Base-by-base conservation (phyloP, 2,888 invertebrate species). In the Hirtodrosophila trivittata region DNA sequence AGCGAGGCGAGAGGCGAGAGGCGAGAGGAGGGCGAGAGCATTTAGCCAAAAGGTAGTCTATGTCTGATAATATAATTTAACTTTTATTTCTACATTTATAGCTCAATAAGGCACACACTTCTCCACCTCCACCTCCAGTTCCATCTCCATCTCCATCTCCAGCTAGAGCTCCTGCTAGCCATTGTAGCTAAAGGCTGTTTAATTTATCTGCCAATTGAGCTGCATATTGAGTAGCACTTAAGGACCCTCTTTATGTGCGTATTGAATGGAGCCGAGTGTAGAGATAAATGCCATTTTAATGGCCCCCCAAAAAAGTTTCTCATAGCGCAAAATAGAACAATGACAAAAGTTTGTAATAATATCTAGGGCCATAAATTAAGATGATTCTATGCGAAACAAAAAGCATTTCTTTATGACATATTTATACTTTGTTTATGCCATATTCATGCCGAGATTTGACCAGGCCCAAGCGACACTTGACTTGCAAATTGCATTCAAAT, bases 81-180 rank as follows among this genome's bases (percentile, higher is more conserved):
- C 82, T 77, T 81, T 81, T 85, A 81, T 85, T 72, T 73, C 78
- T 50, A 67, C 75, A 77, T 81, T 81, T 81, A 81, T 81, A 56
- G 85, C 82, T 75, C 78, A 81, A 81, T 81, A 85, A 85, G 82
- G 58, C 55, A 72, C 72, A 77, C 51, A 54, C 26, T 37, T 35
- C 7, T 21, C 32, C n/a, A 37, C 14, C 32, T 28, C 14, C 18
- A 2, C 18, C 2, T 21, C 18, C 18, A n/a, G n/a, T n/a, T n/a
- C 18, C 18, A 21, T 5, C 5, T 21, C 5, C 2, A 21, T 3
- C 39, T 30, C 18, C 18, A 21, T 5, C 5, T 21, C 5, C 2
- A 21, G 6, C 39, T 30, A 3, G 9, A 13, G 3, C 39, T 8
- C 6, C 8, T 16, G 10, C 13, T 12, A 7, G 1, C 47, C 8